Evolutionary conservation across 2,113 vertebrate genomes (phyloP), one percentile per base, ranked within the genome.

Genomic region (Pao palembangensis): DNA sequence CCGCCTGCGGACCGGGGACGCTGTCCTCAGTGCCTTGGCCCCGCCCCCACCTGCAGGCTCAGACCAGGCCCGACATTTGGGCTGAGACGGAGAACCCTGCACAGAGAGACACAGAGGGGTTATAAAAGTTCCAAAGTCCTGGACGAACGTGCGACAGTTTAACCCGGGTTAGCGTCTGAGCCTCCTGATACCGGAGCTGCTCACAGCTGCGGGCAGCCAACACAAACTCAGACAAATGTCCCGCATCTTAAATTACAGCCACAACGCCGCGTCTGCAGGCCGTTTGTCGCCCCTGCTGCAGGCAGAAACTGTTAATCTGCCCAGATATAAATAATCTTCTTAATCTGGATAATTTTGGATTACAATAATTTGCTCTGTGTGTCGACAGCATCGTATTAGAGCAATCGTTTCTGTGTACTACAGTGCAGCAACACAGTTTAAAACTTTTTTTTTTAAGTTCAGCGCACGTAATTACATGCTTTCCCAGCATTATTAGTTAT

Each of bases 1-100:
- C 92, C 93, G 92, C 79, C 84, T 81, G 77, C 56, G 68, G 74
- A 86, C 85, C 79, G 13, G 76, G 68, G 75, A 69, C 55, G 46
- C 60, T 86, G 75, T 62, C 81, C 75, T 64, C 59, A 67, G 79
- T 76, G 73, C 73, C 78, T 82, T 75, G 67, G 61, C 57, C 77
- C 66, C 47, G 11, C 74, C 76, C 75, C 61, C 15, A 73, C 64
- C 59, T 54, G 71, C 31, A 31, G 62, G 54, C 55, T 79, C 63
- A 83, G 49, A 69, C 71, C 44, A 57, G 61, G 71, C 51, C 16
- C 43, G 75, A 69, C 91, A 92, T 91, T 73, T 61, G 83, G 78
- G 61, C 57, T 48, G 58, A 49, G 69, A 65, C 46, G 51, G 61
- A 68, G 63, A 80, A 66, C 70, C 81, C 86, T 83, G 18, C 2